Percentiles rank a stretch among this genome's conserved stretches.
These are phyloP conservation scores for Conops quadrifasciatus DNA, from an alignment of 2,888 invertebrate species.

Conservation along the genomic window DNA sequence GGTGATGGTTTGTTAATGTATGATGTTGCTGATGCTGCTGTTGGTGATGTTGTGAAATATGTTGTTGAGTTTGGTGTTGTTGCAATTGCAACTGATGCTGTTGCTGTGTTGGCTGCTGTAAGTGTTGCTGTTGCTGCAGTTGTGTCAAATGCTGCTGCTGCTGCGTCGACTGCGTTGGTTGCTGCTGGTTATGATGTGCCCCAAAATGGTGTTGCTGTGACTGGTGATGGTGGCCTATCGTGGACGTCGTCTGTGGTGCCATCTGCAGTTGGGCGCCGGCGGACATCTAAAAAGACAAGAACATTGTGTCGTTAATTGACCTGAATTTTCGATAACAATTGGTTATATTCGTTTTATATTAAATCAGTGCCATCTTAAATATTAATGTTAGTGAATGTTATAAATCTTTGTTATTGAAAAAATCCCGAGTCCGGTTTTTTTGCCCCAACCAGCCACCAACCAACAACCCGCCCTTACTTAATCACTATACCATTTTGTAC, in stretches of 20 bases:
- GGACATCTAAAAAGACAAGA: constrained; percentile 77
- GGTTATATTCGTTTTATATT: too few species aligned
- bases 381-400: too few species aligned
- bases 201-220: constrained; percentile 56
- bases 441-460: background rate
- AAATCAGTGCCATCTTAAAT: too few species aligned
- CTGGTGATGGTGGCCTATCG: constrained; percentile 64
- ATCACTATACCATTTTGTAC: too few species aligned
- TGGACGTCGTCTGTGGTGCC: constrained; percentile 89
- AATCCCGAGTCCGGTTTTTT: too few species aligned
- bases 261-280: constrained; percentile 97
- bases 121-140: constrained; percentile 43
- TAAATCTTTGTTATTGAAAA: too few species aligned
- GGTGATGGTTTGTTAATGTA: constrained; percentile 37
- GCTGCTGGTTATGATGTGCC: constrained; percentile 53
- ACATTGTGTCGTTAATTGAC: background rate
- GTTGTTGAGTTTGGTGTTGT: constrained; percentile 43
- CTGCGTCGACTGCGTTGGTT: constrained; percentile 44
- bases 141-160: constrained; percentile 48
- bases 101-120: constrained; percentile 23
- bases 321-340: too few species aligned
- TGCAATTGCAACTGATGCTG: constrained; percentile 63
- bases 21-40: constrained; percentile 43
- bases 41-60: constrained; percentile 43
- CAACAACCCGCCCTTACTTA: background rate